phyloP scores from a whole-genome alignment of 2,888 invertebrate genomes.

The Lacanobia oleracea region DNA sequence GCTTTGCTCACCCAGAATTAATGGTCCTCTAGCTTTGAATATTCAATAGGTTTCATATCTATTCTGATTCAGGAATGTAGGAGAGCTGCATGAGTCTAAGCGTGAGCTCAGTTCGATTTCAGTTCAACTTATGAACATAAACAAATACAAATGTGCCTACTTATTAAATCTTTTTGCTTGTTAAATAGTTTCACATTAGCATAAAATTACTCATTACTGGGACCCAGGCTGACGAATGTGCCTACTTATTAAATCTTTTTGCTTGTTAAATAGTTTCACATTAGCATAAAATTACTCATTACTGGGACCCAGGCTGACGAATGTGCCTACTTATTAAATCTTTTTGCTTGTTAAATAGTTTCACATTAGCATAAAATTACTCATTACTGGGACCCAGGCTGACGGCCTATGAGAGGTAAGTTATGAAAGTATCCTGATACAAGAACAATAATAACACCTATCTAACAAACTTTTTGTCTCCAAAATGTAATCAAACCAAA shows the following conservation, averaged over 20 bases:
- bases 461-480: no score
- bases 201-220: no score
- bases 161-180: no score
- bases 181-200: neutral
- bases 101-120: neutral
- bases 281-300: no score
- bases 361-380: neutral
- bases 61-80: conserved; percentile 38
- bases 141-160: neutral
- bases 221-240: no score
- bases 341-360: no score
- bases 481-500: neutral
- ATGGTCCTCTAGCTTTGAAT: conserved; percentile 39
- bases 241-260: no score
- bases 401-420: neutral
- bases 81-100: conserved; percentile 4
- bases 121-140: neutral
- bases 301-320: no score
- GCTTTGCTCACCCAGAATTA: conserved; percentile 26
- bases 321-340: neutral
- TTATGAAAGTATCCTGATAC: neutral
- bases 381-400: neutral
- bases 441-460: neutral
- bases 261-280: neutral
- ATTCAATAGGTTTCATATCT: conserved; percentile 29